Base-by-base conservation (phyloP, 1,140 invertebrate genomes). In the Dermatophagoides farinae region DNA sequence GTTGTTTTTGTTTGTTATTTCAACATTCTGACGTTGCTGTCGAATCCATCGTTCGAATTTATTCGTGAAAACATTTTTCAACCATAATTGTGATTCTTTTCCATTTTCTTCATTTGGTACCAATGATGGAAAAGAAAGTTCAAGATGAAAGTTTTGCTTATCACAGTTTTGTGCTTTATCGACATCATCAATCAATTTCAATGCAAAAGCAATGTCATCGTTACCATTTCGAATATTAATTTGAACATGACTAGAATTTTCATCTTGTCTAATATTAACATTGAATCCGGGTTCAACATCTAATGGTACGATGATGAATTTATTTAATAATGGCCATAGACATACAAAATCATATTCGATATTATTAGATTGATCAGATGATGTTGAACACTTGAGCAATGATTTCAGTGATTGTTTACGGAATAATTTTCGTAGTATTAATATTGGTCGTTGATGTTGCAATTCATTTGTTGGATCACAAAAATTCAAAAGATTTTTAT, bases 21-120 rank as follows among this genome's bases (percentile, higher is more conserved):
- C 25, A 5, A 14, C 4, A 44, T n/a, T 60, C 58, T 18, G 40
- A 37, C 12, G 6, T 22, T 47, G 43, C 18, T n/a, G 12, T 31
- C 31, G 57, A 41, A 59, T 59, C 57, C 58, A 60, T 60, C 47
- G 46, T 23, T 49, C 25, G 11, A 60, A 41, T 49, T 60, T 60
- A 12, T 51, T 51, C 31, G 6, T 47, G 8, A 50, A n/a, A 9
- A 37, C 38, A 40, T 60, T 47, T 22, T 49, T 37, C 11, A 60
- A 40, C 58, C 58, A 60, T 47, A 31, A 31, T 47, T 49, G 16
- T 18, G 49, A 14, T 18, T 12, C n/a, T 16, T 12, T 18, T 25
- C 49, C 31, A 31, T 31, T 31, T 31, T 31, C 31, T 31, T 31
- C 31, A 8, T 2, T 31, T 31, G 31, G 31, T 31, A 2, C 31